Conservation (phyloP, 1,140 invertebrate species). For the Himalopsyche phryganea region DNA sequence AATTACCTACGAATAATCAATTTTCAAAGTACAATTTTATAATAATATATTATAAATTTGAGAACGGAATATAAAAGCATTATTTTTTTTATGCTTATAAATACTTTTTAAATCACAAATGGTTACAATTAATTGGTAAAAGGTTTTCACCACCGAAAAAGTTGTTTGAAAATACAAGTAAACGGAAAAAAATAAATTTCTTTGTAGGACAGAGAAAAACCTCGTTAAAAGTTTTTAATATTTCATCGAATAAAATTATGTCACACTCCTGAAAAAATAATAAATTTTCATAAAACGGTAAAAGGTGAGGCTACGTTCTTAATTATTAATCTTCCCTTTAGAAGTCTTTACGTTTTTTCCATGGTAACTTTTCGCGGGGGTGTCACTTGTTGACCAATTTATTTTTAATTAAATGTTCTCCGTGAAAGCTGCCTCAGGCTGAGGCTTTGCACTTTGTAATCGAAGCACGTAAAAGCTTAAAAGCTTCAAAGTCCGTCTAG, state of each 20-base stretch:
- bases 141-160: no score
- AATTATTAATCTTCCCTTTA: slow-evolving; percentile 6
- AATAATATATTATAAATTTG: no score
- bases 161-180: no score
- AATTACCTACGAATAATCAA: no score
- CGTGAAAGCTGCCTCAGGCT: slow-evolving; percentile 3
- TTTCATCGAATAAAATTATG: slow-evolving; percentile 2
- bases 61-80: no score
- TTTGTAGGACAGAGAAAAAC: neutral
- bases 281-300: slow-evolving; percentile 6
- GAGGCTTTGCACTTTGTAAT: slow-evolving; percentile 12
- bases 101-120: no score
- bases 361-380: neutral
- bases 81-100: no score
- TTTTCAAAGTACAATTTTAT: no score
- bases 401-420: slow-evolving; percentile 23
- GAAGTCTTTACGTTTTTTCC: neutral
- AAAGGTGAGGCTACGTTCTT: slow-evolving; percentile 1
- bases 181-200: neutral
- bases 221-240: neutral
- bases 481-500: neutral
- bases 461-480: slow-evolving; percentile 17
- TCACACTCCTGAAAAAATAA: slow-evolving; percentile 3
- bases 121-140: no score
- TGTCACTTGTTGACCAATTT: slow-evolving; percentile 14